These are phyloP conservation scores for Drosophila macrothrix DNA, from an alignment of 2,888 invertebrate genomes.

Conservation along the genomic window DNA sequence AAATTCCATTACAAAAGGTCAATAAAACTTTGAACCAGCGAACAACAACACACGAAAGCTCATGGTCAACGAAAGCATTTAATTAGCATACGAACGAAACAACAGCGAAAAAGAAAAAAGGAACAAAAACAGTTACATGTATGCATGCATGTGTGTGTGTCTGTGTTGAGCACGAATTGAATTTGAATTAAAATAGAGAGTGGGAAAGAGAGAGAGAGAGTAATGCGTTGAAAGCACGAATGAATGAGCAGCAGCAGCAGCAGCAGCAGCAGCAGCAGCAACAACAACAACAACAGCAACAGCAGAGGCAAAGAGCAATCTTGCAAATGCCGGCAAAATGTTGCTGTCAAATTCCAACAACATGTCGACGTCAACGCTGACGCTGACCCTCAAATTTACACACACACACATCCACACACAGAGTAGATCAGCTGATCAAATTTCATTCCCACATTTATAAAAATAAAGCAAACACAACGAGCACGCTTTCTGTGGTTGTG, in stretches of 20 bases:
- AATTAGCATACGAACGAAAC: slow-evolving; percentile 67
- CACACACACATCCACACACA: slow-evolving; percentile 2
- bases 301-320: slow-evolving; percentile 2
- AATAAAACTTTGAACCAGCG: slow-evolving; percentile 70
- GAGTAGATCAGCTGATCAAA: slow-evolving; percentile 72
- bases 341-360: slow-evolving; percentile 44
- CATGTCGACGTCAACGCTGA: slow-evolving; percentile 42
- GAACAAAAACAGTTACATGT: slow-evolving; percentile 37
- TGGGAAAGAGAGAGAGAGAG: slow-evolving; percentile 17
- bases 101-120: slow-evolving; percentile 21
- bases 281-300: slow-evolving; percentile 25
- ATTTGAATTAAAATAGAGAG: slow-evolving; percentile 64
- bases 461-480: slow-evolving; percentile 39
- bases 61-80: slow-evolving; percentile 81
- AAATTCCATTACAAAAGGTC: slow-evolving; percentile 72
- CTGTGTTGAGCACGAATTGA: slow-evolving; percentile 30
- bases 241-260: slow-evolving; percentile 21
- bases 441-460: slow-evolving; percentile 62
- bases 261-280: slow-evolving; percentile 20
- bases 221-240: slow-evolving; percentile 45
- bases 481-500: slow-evolving; percentile 24
- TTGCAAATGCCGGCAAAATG: slow-evolving; percentile 46
- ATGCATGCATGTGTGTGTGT: slow-evolving; percentile 10
- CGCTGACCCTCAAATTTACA: slow-evolving; percentile 69
- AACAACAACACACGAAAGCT: slow-evolving; percentile 55